These are phyloP conservation scores for Eurytoma californica DNA, from an alignment of 2,888 invertebrate genomes.

Conservation along the genomic window DNA sequence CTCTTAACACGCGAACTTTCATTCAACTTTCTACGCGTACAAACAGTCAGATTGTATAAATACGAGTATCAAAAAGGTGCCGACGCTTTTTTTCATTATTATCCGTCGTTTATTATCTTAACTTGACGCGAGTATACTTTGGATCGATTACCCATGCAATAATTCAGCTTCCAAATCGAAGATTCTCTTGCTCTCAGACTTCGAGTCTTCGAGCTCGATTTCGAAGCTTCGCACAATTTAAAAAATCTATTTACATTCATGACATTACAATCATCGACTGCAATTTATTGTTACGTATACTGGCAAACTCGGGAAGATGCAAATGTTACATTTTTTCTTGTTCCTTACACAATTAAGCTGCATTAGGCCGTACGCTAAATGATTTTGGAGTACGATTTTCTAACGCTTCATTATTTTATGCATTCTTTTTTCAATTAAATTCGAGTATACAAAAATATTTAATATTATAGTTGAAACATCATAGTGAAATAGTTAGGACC, in stretches of 20 bases:
- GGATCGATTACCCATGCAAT: slow-evolving; percentile 21
- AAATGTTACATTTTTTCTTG: slow-evolving; percentile 7
- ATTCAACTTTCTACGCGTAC: slow-evolving; percentile 59
- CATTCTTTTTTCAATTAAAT: too few species aligned
- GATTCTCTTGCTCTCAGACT: not conserved
- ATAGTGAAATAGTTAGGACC: too few species aligned
- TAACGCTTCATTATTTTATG: too few species aligned
- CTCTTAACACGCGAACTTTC: slow-evolving; percentile 21
- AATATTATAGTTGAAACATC: too few species aligned
- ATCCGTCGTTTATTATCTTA: slow-evolving; percentile 31
- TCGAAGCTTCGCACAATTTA: slow-evolving; percentile 27
- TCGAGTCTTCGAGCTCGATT: slow-evolving; percentile 34
- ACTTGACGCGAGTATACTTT: slow-evolving; percentile 3
- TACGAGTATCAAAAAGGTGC: slow-evolving; percentile 68
- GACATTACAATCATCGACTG: not conserved
- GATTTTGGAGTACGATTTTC: too few species aligned
- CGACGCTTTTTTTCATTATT: slow-evolving; percentile 58
- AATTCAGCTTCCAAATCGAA: slow-evolving; percentile 11
- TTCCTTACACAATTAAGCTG: too few species aligned
- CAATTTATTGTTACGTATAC: slow-evolving; percentile 8
- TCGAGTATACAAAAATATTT: too few species aligned
- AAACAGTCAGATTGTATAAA: slow-evolving; percentile 72
- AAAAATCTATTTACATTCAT: slow-evolving; percentile 43
- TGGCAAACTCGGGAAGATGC: slow-evolving; percentile 12
- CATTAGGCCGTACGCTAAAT: too few species aligned